A percentile compares a stretch with the other conserved stretches of the same genome.
phyloP scores from a whole-genome alignment of 2,888 invertebrate species.

The Drosophila kuntzei region DNA sequence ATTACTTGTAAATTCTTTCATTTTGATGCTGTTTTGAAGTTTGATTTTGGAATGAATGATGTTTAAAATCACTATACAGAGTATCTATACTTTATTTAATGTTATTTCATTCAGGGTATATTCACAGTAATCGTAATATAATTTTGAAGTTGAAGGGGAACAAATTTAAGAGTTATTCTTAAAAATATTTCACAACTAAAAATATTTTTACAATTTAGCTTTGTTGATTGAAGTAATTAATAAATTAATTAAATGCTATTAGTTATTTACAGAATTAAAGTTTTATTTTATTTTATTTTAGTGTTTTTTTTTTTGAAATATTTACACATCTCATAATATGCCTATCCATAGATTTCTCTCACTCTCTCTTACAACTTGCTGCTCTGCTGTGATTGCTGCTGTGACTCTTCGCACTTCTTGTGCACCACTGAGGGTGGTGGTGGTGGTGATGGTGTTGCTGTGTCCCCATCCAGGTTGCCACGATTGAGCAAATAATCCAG shows the following conservation, averaged over 20 bases:
- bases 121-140: slow-evolving; percentile 15
- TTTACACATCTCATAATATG: slow-evolving; percentile 13
- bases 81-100: slow-evolving; percentile 20
- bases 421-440: slow-evolving; percentile 57
- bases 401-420: slow-evolving; percentile 56
- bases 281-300: too few species aligned
- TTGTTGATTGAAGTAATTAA: too few species aligned
- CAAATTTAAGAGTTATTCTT: not conserved
- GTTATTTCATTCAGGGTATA: not conserved
- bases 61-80: slow-evolving; percentile 44
- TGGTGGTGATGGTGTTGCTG: slow-evolving; percentile 62
- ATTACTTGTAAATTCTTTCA: slow-evolving; percentile 68
- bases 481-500: slow-evolving; percentile 92
- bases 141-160: not conserved
- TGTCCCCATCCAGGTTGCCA: slow-evolving; percentile 49
- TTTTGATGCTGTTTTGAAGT: slow-evolving; percentile 39
- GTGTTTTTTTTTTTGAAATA: too few species aligned
- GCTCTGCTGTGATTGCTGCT: slow-evolving; percentile 46
- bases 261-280: slow-evolving; percentile 19
- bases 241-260: not conserved
- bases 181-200: slow-evolving; percentile 1
- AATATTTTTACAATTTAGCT: not conserved
- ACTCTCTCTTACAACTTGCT: slow-evolving; percentile 42
- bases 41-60: slow-evolving; percentile 41
- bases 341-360: not conserved